A percentile compares a stretch with the other conserved stretches of the same genome.
Conservation (phyloP, 2,797 vertebrate species). For the Pseudopleuronectes americanus region DNA sequence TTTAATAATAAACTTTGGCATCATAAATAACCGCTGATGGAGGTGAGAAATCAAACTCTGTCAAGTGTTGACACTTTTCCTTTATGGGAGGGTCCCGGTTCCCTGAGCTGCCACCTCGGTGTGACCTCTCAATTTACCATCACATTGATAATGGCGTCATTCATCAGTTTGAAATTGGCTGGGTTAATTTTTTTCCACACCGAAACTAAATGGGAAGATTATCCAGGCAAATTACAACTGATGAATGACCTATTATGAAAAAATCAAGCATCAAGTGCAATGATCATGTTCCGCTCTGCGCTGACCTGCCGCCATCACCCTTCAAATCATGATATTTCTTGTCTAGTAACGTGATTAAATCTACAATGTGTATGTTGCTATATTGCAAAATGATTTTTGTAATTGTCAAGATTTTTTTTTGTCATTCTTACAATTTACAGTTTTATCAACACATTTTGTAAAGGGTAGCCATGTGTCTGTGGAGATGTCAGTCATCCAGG, state of each 20-base stretch:
- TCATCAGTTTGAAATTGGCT: constrained; percentile 60
- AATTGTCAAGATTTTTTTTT: too few relatives aligned
- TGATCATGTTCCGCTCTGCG: constrained; percentile 36
- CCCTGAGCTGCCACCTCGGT: constrained; percentile 51
- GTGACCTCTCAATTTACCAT: constrained; percentile 64
- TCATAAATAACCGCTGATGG: constrained; percentile 44
- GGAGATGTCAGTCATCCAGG: too few relatives aligned
- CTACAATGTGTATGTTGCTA: background rate
- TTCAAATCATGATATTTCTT: background rate
- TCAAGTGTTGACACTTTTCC: constrained; percentile 37
- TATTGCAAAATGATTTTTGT: background rate
- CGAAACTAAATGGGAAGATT: constrained; percentile 68
- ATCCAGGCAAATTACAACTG: constrained; percentile 62
- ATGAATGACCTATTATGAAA: constrained; percentile 68
- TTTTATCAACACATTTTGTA: too few relatives aligned
- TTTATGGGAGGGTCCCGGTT: constrained; percentile 39
- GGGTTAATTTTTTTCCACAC: constrained; percentile 49
- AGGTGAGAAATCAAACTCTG: constrained; percentile 29
- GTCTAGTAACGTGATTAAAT: background rate
- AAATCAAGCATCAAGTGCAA: constrained; percentile 53
- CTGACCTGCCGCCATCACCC: constrained; percentile 26
- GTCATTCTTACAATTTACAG: too few relatives aligned
- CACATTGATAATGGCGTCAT: constrained; percentile 64
- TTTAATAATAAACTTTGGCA: constrained; percentile 46
- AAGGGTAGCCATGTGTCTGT: too few relatives aligned